Conservation (phyloP, 2,888 invertebrate species). For the Timema podura region DNA sequence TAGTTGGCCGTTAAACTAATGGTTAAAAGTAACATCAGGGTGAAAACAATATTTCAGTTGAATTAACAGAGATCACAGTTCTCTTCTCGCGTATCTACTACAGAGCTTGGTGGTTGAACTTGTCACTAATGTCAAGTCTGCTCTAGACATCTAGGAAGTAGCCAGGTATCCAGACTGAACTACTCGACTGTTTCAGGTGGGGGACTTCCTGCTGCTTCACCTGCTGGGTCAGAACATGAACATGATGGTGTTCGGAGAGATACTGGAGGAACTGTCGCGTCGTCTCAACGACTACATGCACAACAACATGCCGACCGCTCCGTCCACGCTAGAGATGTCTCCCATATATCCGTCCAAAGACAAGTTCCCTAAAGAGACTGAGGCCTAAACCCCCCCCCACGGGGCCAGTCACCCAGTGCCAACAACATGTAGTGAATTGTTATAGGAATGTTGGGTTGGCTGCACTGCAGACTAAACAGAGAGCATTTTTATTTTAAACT, state of each 20-base stretch:
- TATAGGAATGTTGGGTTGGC: no score
- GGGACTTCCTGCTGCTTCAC: conserved; percentile 80
- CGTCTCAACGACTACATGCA: conserved; percentile 44
- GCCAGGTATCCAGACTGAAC: no score
- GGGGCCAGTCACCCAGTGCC: not conserved
- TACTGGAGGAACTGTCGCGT: conserved; percentile 71
- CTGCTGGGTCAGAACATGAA: conserved; percentile 84
- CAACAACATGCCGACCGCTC: conserved; percentile 75
- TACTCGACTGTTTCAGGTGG: conserved; percentile 55
- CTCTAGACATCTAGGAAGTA: no score
- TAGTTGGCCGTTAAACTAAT: no score
- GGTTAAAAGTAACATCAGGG: no score
- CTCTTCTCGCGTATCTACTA: no score
- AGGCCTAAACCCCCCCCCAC: conserved; percentile 56
- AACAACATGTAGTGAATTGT: not conserved
- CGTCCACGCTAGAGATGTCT: conserved; percentile 81
- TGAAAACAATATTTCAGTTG: no score
- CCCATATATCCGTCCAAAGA: conserved; percentile 74
- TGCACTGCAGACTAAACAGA: no score
- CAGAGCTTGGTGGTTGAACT: no score
- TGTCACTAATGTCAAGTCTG: no score
- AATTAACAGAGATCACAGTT: no score
- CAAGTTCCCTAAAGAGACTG: conserved; percentile 76
- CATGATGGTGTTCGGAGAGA: conserved; percentile 72
- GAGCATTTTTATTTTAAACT: no score